Conservation (phyloP, 2,888 invertebrate genomes). For the Dorcus parallelipipedus region DNA sequence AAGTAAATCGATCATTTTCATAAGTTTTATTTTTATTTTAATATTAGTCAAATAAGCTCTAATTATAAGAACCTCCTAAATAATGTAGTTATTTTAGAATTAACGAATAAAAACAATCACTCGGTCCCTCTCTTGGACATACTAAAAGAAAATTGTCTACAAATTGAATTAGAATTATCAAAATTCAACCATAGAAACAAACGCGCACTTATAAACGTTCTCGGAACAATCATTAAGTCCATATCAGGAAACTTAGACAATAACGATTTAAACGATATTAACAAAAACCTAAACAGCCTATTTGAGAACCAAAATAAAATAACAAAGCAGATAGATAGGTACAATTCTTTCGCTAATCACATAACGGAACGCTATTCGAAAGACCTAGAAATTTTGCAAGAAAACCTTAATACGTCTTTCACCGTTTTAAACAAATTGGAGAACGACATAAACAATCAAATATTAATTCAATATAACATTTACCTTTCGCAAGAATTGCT, state of each 20-base stretch:
- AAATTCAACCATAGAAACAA: slow-evolving; percentile 17
- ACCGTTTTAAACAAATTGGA: slow-evolving; percentile 4
- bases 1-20: slow-evolving; percentile 23
- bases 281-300: slow-evolving; percentile 15
- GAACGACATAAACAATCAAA: slow-evolving; percentile 5
- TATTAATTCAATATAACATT: slow-evolving; percentile 12
- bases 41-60: slow-evolving; percentile 19
- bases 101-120: neutral
- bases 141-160: slow-evolving; percentile 19
- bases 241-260: slow-evolving; percentile 20
- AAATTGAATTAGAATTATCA: slow-evolving; percentile 22
- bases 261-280: slow-evolving; percentile 16
- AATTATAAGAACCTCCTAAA: slow-evolving; percentile 18
- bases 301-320: slow-evolving; percentile 15
- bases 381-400: slow-evolving; percentile 10
- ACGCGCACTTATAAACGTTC: slow-evolving; percentile 10
- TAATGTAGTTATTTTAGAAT: slow-evolving; percentile 18
- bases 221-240: slow-evolving; percentile 17
- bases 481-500: slow-evolving; percentile 4
- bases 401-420: slow-evolving; percentile 5
- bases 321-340: slow-evolving; percentile 15
- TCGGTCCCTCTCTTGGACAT: neutral
- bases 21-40: slow-evolving; percentile 28
- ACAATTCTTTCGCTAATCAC: slow-evolving; percentile 20
- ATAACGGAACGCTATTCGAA: slow-evolving; percentile 15